Conservation (phyloP, 2,797 vertebrate species). For the Okamejei kenojei region DNA sequence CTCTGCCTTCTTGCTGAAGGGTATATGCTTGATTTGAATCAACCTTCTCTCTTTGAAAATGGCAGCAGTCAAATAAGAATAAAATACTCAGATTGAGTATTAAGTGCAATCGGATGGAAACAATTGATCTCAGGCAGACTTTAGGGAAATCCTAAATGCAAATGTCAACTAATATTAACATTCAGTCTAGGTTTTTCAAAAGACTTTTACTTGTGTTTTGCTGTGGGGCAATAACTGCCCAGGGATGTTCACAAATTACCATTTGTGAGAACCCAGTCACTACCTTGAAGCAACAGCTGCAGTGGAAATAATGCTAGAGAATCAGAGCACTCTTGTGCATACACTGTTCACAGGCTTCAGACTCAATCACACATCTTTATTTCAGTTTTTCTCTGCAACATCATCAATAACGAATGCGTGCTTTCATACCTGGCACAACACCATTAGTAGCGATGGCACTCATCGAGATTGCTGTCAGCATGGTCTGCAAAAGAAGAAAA, state of each 20-base stretch:
- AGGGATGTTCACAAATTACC: not conserved
- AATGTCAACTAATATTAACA: not conserved
- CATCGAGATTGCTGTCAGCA: conserved; percentile 99
- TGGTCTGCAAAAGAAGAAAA: conserved; percentile 69
- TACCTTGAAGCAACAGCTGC: not conserved
- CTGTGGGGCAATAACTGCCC: not conserved
- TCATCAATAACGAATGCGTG: not conserved
- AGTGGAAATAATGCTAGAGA: not conserved
- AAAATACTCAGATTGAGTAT: not conserved
- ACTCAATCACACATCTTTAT: not conserved
- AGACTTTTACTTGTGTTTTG: not conserved
- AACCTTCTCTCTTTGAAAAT: not conserved
- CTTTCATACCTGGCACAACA: conserved; percentile 88
- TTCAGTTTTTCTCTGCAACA: not conserved
- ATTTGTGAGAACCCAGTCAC: not conserved
- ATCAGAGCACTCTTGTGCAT: not conserved
- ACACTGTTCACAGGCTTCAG: not conserved
- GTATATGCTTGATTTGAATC: not conserved
- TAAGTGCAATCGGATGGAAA: not conserved
- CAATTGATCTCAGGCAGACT: not conserved
- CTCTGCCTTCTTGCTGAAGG: not conserved
- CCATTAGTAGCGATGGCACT: conserved; percentile 97
- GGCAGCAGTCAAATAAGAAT: not conserved
- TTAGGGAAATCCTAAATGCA: not conserved
- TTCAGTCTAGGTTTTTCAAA: not conserved